Conservation (phyloP, 2,888 invertebrate species). For the Onthophagus sagittarius region DNA sequence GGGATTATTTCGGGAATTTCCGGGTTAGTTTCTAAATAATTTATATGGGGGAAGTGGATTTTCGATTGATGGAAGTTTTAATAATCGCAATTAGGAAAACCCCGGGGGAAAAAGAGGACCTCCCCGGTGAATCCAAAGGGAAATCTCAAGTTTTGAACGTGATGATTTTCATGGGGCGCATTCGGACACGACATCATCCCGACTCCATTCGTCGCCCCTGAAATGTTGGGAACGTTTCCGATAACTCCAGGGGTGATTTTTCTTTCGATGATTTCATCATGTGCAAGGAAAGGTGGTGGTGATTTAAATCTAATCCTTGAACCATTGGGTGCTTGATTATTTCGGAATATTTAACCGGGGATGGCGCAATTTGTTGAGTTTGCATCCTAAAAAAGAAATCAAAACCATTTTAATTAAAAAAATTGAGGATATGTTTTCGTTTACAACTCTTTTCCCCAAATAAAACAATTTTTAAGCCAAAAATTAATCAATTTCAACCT, state of each 20-base stretch:
- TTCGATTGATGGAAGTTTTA: slow-evolving; percentile 34
- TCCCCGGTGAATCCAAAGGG: background rate
- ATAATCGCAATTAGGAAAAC: slow-evolving; percentile 34
- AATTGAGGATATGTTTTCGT: slow-evolving; percentile 1
- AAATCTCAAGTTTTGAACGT: slow-evolving; percentile 12
- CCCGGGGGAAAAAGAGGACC: slow-evolving; percentile 27
- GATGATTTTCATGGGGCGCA: slow-evolving; percentile 7
- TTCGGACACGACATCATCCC: background rate
- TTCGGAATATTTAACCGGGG: too few relatives aligned
- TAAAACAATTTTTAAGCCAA: too few relatives aligned
- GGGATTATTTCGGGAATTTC: slow-evolving; percentile 31
- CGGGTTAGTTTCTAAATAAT: slow-evolving; percentile 23
- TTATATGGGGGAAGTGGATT: slow-evolving; percentile 23
- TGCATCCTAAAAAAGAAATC: background rate
- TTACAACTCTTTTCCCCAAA: too few relatives aligned
- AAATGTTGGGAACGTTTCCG: too few relatives aligned
- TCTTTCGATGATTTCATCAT: slow-evolving; percentile 39
- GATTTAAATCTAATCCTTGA: background rate
- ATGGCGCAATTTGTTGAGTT: slow-evolving; percentile 21
- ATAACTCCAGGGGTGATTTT: slow-evolving; percentile 31
- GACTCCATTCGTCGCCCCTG: too few relatives aligned
- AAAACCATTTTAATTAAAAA: slow-evolving; percentile 28
- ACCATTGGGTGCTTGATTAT: slow-evolving; percentile 30
- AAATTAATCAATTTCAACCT: too few relatives aligned
- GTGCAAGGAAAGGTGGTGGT: slow-evolving; percentile 26